Percentiles rank a stretch among this genome's conserved stretches.
phyloP scores from a whole-genome alignment of 2,888 invertebrate species.

The Acanthoscelides obtectus region DNA sequence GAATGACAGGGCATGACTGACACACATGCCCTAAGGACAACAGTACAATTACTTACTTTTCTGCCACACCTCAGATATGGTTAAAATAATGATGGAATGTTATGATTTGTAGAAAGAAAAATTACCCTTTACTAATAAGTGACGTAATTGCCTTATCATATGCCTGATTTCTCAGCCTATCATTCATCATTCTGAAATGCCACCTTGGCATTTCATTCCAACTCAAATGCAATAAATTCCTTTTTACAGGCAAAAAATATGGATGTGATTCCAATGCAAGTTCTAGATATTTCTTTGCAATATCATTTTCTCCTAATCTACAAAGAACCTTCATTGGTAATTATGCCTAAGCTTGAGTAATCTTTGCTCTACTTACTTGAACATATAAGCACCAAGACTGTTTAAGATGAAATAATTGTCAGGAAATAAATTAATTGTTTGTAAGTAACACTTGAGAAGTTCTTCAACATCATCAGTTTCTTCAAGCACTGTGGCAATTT shows the following conservation, averaged over 20 bases:
- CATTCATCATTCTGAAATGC: conserved; percentile 83
- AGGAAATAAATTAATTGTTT: conserved; percentile 49
- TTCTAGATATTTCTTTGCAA: conserved; percentile 36
- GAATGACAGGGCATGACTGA: too few relatives aligned
- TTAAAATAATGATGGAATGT: too few relatives aligned
- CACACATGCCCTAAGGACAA: too few relatives aligned
- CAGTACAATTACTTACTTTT: neutral
- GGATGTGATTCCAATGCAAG: conserved; percentile 25
- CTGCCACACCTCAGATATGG: conserved; percentile 1
- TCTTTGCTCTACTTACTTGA: conserved; percentile 43
- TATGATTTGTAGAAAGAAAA: neutral
- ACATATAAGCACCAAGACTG: conserved; percentile 50
- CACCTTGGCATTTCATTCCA: conserved; percentile 69
- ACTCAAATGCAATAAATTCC: conserved; percentile 64
- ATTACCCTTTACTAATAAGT: conserved; percentile 6
- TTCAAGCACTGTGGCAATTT: conserved; percentile 34
- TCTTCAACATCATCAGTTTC: conserved; percentile 37
- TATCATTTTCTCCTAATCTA: conserved; percentile 35
- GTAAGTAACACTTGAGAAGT: conserved; percentile 43
- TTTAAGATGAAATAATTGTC: conserved; percentile 48
- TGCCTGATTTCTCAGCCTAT: conserved; percentile 60
- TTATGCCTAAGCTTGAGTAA: neutral
- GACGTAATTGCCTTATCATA: conserved; percentile 60
- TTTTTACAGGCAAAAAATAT: conserved; percentile 46
- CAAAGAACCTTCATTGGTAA: neutral